Evolutionary conservation across 2,113 vertebrate genomes (phyloP).

Genomic region (Notarius lentiginosus): DNA sequence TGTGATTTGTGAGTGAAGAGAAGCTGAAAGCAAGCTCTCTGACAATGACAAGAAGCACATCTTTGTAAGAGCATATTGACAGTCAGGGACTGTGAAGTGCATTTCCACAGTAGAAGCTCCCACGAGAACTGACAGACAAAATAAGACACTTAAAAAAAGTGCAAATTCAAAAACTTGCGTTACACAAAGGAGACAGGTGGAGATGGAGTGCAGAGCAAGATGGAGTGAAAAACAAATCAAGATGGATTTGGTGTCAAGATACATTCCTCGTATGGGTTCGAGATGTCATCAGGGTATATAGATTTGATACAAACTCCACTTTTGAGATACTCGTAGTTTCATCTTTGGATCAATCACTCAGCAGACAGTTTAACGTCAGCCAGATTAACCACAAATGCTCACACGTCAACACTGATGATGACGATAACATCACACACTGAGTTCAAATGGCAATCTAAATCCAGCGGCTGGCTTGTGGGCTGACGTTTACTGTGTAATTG

Average conservation of each 20-base stretch:
- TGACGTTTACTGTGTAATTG: too few relatives aligned
- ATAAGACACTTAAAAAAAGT: slow-evolving; percentile 13
- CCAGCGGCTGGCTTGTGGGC: too few relatives aligned
- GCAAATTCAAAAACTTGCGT: neutral
- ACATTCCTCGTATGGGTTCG: neutral
- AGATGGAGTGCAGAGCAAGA: neutral
- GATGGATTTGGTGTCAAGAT: neutral
- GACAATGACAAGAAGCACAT: neutral
- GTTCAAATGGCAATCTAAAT: neutral
- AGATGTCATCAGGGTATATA: neutral
- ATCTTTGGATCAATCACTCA: neutral
- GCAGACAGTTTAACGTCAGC: neutral
- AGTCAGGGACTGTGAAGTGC: slow-evolving; percentile 63
- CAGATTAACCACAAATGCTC: neutral
- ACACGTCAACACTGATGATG: neutral
- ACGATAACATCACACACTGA: neutral
- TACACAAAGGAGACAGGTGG: neutral
- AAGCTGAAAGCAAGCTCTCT: slow-evolving; percentile 45
- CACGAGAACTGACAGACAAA: slow-evolving; percentile 51
- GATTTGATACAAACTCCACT: neutral
- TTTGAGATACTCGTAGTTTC: neutral
- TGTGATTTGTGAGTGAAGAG: slow-evolving; percentile 42
- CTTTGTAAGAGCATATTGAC: slow-evolving; percentile 56
- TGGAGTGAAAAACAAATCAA: neutral
- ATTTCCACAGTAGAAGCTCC: slow-evolving; percentile 47